These are phyloP conservation scores for Agriopis leucophaearia DNA, from an alignment of 2,888 invertebrate genomes.

Conservation along the genomic window DNA sequence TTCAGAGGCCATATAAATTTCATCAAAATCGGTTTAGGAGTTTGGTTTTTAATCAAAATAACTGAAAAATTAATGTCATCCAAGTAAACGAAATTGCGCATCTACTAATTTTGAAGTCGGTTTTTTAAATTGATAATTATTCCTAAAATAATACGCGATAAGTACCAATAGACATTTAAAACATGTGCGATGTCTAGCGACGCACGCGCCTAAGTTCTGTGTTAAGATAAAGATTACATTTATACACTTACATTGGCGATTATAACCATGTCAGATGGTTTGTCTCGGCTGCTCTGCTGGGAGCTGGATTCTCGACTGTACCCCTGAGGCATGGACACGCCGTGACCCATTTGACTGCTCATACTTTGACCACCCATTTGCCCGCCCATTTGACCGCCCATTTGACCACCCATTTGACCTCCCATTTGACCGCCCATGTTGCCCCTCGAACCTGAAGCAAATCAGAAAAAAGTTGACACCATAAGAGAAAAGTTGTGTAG, in stretches of 20 bases:
- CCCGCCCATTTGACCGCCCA: slow-evolving; percentile 16
- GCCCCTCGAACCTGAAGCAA: slow-evolving; percentile 57
- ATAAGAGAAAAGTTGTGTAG: too few species aligned
- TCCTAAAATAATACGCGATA: too few species aligned
- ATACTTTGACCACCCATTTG: slow-evolving; percentile 32
- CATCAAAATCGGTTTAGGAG: too few species aligned
- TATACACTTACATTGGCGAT: slow-evolving; percentile 79
- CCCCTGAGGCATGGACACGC: slow-evolving; percentile 63
- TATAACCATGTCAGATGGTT: slow-evolving; percentile 79
- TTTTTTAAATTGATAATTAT: too few species aligned
- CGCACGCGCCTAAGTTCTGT: too few species aligned
- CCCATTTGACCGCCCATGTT: slow-evolving; percentile 21
- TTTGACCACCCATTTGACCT: slow-evolving; percentile 15
- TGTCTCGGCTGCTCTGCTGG: slow-evolving; percentile 67
- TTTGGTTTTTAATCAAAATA: too few species aligned
- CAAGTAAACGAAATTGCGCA: too few species aligned
- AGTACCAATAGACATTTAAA: too few species aligned
- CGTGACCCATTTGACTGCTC: slow-evolving; percentile 58
- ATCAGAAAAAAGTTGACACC: not conserved
- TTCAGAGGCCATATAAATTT: too few species aligned
- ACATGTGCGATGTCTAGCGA: too few species aligned
- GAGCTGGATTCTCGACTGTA: slow-evolving; percentile 65
- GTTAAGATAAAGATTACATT: not conserved
- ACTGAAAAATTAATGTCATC: too few species aligned
- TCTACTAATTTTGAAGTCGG: too few species aligned